Evolutionary conservation across 2,113 vertebrate genomes (phyloP).

Genomic region (Notothenia coriiceps): DNA sequence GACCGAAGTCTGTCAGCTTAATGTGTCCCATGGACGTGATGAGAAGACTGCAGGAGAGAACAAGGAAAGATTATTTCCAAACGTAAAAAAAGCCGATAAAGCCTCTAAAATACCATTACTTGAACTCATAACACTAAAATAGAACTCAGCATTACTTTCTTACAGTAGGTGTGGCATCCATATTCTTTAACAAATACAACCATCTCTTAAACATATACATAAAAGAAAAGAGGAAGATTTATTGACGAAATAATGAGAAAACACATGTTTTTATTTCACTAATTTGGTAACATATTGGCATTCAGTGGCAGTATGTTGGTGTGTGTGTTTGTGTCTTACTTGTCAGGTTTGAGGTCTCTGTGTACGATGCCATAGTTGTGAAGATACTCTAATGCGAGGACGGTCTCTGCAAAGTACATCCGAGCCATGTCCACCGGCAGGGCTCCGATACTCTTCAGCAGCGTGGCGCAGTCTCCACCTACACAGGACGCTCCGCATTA

Average conservation of each 20-base stretch:
- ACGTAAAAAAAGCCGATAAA: neutral
- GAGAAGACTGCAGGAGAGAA: slow-evolving; percentile 86
- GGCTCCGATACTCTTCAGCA: slow-evolving; percentile 96
- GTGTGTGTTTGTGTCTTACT: slow-evolving; percentile 82
- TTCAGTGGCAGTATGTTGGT: neutral
- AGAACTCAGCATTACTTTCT: neutral
- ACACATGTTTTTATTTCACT: neutral
- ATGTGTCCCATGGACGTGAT: slow-evolving; percentile 99
- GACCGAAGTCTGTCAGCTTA: slow-evolving; percentile 97
- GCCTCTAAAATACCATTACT: neutral
- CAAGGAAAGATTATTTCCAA: neutral
- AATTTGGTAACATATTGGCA: neutral
- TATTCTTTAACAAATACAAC: too few relatives aligned
- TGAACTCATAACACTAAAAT: neutral
- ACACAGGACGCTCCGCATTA: neutral
- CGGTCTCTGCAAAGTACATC: slow-evolving; percentile 98
- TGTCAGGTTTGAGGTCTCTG: slow-evolving; percentile 97
- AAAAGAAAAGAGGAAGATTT: too few relatives aligned
- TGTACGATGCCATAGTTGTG: slow-evolving; percentile 99
- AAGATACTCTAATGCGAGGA: slow-evolving; percentile 94
- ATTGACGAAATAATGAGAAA: too few relatives aligned
- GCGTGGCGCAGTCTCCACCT: slow-evolving; percentile 97
- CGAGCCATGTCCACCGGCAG: slow-evolving; percentile 96
- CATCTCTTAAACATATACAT: too few relatives aligned
- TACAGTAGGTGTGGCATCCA: neutral